Evolutionary conservation across 2,113 vertebrate species (phyloP).

Genomic region (Cichladusa arquata): DNA sequence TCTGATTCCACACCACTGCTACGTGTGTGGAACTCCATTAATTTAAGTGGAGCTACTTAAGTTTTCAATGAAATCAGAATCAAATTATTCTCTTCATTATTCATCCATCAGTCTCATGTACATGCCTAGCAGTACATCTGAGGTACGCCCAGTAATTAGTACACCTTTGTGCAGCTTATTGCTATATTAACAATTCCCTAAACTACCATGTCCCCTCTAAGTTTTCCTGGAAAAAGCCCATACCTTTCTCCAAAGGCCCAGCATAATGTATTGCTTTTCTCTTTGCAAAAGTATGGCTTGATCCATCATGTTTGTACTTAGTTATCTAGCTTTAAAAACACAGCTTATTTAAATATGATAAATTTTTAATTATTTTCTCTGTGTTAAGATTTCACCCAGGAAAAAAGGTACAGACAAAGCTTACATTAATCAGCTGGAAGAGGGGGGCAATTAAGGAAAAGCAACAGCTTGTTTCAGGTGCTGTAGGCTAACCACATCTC

Average conservation of each 20-base stretch:
- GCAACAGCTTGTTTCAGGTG: not conserved
- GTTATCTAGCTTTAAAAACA: slow-evolving; percentile 27
- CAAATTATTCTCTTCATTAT: slow-evolving; percentile 12
- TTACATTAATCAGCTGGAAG: not conserved
- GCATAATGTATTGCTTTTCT: not conserved
- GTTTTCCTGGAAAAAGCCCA: not conserved
- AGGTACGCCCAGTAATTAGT: not conserved
- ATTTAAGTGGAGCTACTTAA: not conserved
- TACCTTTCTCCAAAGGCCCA: not conserved
- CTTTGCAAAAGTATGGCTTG: not conserved
- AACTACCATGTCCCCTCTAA: not conserved
- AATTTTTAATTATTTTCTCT: not conserved
- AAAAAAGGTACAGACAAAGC: not conserved
- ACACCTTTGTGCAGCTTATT: slow-evolving; percentile 39
- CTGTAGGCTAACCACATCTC: slow-evolving; percentile 10
- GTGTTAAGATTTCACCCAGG: not conserved
- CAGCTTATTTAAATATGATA: slow-evolving; percentile 6
- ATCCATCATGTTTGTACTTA: not conserved
- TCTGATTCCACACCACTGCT: not conserved
- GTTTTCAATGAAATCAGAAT: slow-evolving; percentile 40
- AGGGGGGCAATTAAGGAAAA: not conserved
- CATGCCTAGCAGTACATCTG: not conserved
- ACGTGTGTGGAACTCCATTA: not conserved
- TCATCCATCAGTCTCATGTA: not conserved
- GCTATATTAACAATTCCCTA: slow-evolving; percentile 40